A percentile compares a stretch with the other conserved stretches of the same genome.
phyloP scores from a whole-genome alignment of 2,113 vertebrate species.

The Toxotes chatareus region DNA sequence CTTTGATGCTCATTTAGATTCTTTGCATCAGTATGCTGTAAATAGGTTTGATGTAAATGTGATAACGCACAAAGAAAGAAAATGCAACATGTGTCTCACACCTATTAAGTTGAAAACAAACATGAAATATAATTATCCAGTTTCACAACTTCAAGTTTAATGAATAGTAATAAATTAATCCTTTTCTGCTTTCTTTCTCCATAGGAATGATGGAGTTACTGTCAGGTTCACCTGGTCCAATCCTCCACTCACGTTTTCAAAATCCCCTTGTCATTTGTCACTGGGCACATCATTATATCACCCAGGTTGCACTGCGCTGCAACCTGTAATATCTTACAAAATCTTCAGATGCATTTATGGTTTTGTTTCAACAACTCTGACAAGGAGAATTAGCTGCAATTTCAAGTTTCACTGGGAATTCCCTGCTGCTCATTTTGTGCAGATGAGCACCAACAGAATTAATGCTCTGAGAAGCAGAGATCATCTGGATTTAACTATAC shows the following conservation, averaged over 20 bases:
- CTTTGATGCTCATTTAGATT: conserved; percentile 9
- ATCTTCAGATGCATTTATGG: conserved; percentile 1
- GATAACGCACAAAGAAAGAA: neutral
- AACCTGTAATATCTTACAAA: neutral
- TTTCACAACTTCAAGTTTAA: neutral
- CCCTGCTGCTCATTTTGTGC: neutral
- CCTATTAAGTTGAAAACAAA: too few relatives aligned
- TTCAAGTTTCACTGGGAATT: neutral
- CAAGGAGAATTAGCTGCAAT: neutral
- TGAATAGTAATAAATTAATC: neutral
- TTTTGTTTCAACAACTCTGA: neutral
- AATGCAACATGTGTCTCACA: too few relatives aligned
- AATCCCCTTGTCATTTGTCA: neutral
- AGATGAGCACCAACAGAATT: neutral
- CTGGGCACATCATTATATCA: neutral
- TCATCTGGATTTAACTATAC: neutral
- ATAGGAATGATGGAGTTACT: neutral
- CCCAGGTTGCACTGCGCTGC: neutral
- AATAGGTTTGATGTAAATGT: neutral
- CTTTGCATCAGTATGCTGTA: neutral
- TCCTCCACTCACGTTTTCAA: neutral
- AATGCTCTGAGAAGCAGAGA: neutral
- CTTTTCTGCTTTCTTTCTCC: neutral
- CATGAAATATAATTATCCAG: neutral
- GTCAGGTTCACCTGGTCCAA: neutral